A percentile compares a stretch with the other conserved stretches of the same genome.
Conservation (phyloP, 2,113 vertebrate genomes). For the Psammodynastes pulverulentus region DNA sequence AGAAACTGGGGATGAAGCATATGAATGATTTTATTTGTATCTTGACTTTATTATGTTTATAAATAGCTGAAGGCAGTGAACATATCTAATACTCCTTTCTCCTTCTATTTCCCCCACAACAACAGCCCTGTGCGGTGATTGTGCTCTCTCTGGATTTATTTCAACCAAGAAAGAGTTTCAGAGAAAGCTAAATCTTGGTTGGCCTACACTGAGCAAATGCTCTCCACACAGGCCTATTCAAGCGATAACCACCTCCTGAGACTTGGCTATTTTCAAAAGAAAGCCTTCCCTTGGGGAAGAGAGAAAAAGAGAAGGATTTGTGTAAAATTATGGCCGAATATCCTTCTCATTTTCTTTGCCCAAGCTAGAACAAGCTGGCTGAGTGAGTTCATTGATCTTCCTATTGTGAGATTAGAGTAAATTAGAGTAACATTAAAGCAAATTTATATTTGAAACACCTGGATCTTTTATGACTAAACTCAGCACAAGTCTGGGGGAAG, state of each 20-base stretch:
- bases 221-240: neutral
- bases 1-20: neutral
- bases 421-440: neutral
- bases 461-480: neutral
- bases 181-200: neutral
- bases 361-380: neutral
- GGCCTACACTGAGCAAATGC: neutral
- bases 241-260: neutral
- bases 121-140: neutral
- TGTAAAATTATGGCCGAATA: neutral
- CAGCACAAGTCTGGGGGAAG: neutral
- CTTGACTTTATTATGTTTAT: neutral
- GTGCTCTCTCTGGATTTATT: neutral
- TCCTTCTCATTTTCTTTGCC: neutral
- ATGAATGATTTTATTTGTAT: neutral
- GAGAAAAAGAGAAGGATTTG: neutral
- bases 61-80: neutral
- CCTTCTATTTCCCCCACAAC: neutral
- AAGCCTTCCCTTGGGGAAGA: neutral
- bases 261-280: neutral
- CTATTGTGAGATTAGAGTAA: neutral
- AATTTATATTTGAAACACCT: neutral
- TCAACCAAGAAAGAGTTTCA: neutral
- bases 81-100: neutral
- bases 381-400: neutral